Conservation (phyloP, 2,797 vertebrate species). For the Galagoides demidoff region DNA sequence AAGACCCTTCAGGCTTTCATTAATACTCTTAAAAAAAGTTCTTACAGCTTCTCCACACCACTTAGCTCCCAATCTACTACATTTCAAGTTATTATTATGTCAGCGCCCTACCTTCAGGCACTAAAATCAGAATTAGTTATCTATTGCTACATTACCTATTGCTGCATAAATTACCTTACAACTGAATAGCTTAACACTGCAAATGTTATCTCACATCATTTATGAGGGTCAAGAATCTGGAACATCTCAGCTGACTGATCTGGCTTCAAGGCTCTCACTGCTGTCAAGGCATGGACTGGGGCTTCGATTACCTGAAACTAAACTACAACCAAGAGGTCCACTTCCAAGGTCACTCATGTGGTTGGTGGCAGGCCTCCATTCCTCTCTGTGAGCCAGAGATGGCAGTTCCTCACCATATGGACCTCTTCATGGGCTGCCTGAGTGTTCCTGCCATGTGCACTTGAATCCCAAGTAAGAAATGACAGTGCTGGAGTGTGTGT, state of each 20-base stretch:
- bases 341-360: not conserved
- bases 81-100: not conserved
- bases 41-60: not conserved
- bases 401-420: not conserved
- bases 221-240: slow-evolving; percentile 45
- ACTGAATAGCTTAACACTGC: not conserved
- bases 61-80: not conserved
- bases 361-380: not conserved
- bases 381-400: slow-evolving; percentile 15
- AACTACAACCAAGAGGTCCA: not conserved
- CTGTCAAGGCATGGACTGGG: not conserved
- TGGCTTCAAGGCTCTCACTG: not conserved
- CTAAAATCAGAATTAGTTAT: not conserved
- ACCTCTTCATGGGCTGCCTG: not conserved
- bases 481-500: not conserved
- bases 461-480: not conserved
- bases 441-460: not conserved
- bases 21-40: not conserved
- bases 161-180: not conserved
- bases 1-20: not conserved
- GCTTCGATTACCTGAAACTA: not conserved
- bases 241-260: not conserved
- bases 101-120: not conserved
- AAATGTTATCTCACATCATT: not conserved
- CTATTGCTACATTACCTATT: not conserved